Evolutionary conservation across 1,140 invertebrate species (phyloP).

Genomic region (Orchestia grillus): DNA sequence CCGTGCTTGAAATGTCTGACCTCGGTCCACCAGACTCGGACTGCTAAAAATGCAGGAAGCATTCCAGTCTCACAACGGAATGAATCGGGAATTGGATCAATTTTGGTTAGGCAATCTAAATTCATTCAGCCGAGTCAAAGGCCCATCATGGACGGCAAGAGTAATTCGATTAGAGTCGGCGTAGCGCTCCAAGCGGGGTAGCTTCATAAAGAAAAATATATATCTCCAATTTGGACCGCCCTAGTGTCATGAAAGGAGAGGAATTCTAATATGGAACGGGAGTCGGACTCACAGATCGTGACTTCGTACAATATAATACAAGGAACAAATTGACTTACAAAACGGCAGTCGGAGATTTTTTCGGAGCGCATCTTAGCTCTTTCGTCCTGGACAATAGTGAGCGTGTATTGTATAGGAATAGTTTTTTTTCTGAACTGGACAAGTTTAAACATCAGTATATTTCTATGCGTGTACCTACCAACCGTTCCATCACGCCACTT

Average conservation of each 20-base stretch:
- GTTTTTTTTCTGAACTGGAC: no score
- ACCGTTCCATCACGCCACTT: no score
- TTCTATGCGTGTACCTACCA: no score
- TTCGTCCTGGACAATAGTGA: not conserved
- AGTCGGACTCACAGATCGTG: not conserved
- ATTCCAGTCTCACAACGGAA: conserved; percentile 22
- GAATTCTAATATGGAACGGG: not conserved
- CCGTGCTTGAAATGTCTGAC: not conserved
- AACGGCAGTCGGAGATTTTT: not conserved
- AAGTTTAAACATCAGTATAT: no score
- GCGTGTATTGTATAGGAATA: no score
- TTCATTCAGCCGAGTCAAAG: conserved; percentile 48
- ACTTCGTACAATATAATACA: not conserved
- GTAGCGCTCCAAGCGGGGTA: not conserved
- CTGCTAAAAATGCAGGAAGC: conserved; percentile 32
- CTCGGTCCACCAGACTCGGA: not conserved
- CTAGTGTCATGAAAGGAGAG: not conserved
- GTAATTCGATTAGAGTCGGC: conserved; percentile 39
- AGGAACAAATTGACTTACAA: not conserved
- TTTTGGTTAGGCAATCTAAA: conserved; percentile 15
- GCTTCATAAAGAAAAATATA: conserved; percentile 5
- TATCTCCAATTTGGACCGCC: not conserved
- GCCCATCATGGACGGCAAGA: conserved; percentile 8
- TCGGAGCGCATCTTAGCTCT: not conserved
- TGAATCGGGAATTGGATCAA: conserved; percentile 43